These are phyloP conservation scores for Chrysolina oricalcia DNA, from an alignment of 2,888 invertebrate genomes.

Conservation along the genomic window DNA sequence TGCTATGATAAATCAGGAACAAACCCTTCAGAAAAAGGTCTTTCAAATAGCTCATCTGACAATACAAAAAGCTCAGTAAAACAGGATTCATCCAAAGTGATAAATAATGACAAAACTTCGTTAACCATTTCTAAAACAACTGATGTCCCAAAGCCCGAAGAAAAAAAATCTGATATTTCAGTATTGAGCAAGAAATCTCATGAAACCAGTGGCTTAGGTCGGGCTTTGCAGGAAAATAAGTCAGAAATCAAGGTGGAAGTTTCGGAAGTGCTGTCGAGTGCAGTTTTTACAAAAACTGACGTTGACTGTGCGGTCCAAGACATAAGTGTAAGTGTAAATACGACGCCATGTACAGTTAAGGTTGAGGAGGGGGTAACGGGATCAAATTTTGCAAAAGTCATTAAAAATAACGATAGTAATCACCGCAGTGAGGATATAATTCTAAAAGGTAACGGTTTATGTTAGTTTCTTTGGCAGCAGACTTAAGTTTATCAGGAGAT, in stretches of 20 bases:
- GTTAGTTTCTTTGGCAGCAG: constrained; percentile 22
- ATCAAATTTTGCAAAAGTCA: constrained; percentile 27
- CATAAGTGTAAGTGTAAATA: constrained; percentile 22
- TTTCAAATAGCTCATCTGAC: neutral
- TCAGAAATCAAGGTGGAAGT: neutral
- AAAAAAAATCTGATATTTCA: neutral
- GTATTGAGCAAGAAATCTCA: neutral
- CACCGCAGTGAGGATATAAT: constrained; percentile 37
- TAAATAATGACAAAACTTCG: neutral
- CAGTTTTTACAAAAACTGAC: neutral
- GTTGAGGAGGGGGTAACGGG: constrained; percentile 24
- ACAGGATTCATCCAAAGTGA: neutral
- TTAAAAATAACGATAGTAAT: constrained; percentile 34
- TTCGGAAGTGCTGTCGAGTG: neutral
- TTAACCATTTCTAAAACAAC: neutral
- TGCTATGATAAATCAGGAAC: neutral
- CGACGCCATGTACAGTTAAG: constrained; percentile 7
- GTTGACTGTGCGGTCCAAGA: neutral
- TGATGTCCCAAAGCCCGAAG: neutral
- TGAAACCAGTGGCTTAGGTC: neutral
- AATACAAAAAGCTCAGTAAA: neutral
- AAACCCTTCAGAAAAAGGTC: neutral
- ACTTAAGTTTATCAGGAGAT: neutral
- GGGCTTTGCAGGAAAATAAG: neutral
- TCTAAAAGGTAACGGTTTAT: constrained; percentile 40